Base-by-base conservation (phyloP, 53 echinoderm and acorn worm species). In the Temnopleurus reevesii region DNA sequence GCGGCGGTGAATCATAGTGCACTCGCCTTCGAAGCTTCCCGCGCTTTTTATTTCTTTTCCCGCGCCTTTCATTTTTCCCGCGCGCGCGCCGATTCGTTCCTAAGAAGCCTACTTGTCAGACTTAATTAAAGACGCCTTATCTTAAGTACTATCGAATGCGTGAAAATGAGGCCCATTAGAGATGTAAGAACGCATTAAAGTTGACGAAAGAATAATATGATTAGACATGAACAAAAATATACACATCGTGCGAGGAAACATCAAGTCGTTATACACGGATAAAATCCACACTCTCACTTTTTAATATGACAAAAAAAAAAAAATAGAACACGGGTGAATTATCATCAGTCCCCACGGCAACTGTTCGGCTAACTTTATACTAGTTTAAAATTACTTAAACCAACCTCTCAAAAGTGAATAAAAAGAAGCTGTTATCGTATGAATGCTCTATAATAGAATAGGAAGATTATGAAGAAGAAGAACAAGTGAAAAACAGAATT, bases 81-180 rank as follows among this genome's bases (percentile, higher is more conserved):
- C 63, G 31, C 34, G 4, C 35, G 17, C 17, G 17, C 34, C 17
- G 63, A 34, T 63, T 63, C 34, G 63, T 33, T 34, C 33, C 0
- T 19, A 63, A 63, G 63, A 31, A 5, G 13, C 12, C 33, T 63
- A 33, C 33, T 15, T 63, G 31, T 31, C 63, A 30, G 34, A 63
- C 63, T 34, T 63, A 63, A 63, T 63, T 63, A 63, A 63, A 63
- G 63, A 33, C 63, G 63, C 34, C 63, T 63, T 63, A 63, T 63
- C 63, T 63, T 30, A 63, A 63, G 30, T 17, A 63, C 31, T 33
- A 63, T 63, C 63, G 63, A 63, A 63, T 63, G 17, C 17, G 63
- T 63, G 31, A 63, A 63, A 63, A 15, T 31, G 9, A 34, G 33
- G 63, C 23, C 63, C 63, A 63, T 63, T 63, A 63, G 18, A 63